Base-by-base conservation (phyloP, 2,888 invertebrate species). In the Phymatocera aterrima region DNA sequence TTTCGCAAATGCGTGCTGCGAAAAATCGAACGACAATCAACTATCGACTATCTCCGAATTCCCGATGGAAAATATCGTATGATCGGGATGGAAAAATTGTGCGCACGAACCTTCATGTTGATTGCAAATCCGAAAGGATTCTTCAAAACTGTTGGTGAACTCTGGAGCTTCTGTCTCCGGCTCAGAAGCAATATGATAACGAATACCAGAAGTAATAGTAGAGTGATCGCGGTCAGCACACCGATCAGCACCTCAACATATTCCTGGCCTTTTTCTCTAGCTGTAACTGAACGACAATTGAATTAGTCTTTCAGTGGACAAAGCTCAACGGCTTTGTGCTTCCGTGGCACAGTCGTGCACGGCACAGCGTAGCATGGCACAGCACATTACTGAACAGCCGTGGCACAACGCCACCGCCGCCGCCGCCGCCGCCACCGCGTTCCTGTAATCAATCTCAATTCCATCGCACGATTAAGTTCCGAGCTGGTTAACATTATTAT, bases 71-170 rank as follows among this genome's bases (percentile, higher is more conserved):
- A n/a, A n/a, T n/a, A n/a, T n/a, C n/a, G n/a, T n/a, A n/a, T n/a
- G n/a, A n/a, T n/a, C n/a, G n/a, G n/a, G n/a, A n/a, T n/a, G n/a
- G 3, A 3, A 12, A 8, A 34, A 65, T 21, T 51, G 68, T 6
- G 1, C 24, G n/a, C 18, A 74, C 83, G 85, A 90, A 93, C 94
- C 92, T 94, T 94, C 93, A 94, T 94, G 88, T 94, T 94, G 81
- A 95, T 93, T 80, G 93, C 93, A 78, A 94, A 93, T 78, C 93
- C 93, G 83, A 94, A 93, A 74, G 93, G 93, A 88, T 94, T 93
- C 83, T 93, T 91, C 57, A 93, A 88, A 72, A 93, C 91, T n/a
- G 93, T 93, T 3, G 93, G 93, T 3, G 93, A 93, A 64, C 93
- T 93, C 84, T 94, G 93, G 3, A 91, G 88, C 84, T 94, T 94